A percentile compares a stretch with the other conserved stretches of the same genome.
Conservation (phyloP, 1,140 invertebrate genomes). For the Cydia splendana region DNA sequence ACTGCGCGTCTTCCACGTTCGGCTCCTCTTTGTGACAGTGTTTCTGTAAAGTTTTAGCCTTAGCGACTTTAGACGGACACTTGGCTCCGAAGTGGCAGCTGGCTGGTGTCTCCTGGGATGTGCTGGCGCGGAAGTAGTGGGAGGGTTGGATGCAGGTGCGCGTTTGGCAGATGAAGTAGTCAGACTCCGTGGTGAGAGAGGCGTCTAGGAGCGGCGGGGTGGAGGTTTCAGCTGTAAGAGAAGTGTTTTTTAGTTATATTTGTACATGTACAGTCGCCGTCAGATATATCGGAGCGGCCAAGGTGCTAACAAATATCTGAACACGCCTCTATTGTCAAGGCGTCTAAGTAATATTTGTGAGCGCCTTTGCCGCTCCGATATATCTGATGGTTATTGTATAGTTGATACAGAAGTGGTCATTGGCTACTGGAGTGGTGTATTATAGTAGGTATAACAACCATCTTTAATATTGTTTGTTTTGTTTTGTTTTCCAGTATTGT, state of each 20-base stretch:
- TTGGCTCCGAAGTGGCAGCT: conserved; percentile 66
- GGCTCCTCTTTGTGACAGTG: conserved; percentile 51
- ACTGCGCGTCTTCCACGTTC: conserved; percentile 57
- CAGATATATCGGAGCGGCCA: too few species aligned
- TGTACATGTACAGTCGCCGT: not conserved
- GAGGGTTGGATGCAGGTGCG: conserved; percentile 70
- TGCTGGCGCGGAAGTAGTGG: conserved; percentile 42
- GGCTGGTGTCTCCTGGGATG: conserved; percentile 35
- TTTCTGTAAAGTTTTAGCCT: conserved; percentile 49
- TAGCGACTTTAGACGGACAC: conserved; percentile 67
- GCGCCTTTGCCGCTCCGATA: too few species aligned
- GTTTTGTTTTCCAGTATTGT: too few species aligned
- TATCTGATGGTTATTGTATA: too few species aligned
- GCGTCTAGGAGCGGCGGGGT: conserved; percentile 65
- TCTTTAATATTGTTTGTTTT: too few species aligned
- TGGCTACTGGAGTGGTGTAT: too few species aligned
- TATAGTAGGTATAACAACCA: too few species aligned
- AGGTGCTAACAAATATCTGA: too few species aligned
- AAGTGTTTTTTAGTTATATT: conserved; percentile 36
- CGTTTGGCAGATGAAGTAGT: conserved; percentile 66
- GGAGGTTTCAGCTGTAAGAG: conserved; percentile 60
- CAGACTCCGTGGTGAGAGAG: conserved; percentile 56
- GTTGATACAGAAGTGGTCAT: too few species aligned
- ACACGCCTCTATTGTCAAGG: too few species aligned
- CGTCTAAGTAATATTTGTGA: too few species aligned